phyloP scores from a whole-genome alignment of 2,888 invertebrate species.

The Buathra laborator region DNA sequence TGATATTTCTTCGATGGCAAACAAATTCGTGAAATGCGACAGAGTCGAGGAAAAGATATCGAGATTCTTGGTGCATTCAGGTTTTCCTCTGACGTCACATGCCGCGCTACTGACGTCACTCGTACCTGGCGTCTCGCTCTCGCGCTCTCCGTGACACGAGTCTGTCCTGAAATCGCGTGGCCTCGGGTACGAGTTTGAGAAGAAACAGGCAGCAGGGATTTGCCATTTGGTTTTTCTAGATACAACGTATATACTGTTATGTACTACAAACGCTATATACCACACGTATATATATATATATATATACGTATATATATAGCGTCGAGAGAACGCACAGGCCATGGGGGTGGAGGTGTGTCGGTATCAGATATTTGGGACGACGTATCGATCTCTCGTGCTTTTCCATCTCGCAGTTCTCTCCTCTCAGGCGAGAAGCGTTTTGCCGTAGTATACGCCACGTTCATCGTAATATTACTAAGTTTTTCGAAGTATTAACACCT shows the following conservation, averaged over 20 bases:
- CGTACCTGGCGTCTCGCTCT: constrained; percentile 74
- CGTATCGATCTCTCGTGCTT: constrained; percentile 64
- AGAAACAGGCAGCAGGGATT: constrained; percentile 49
- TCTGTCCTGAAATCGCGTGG: constrained; percentile 55
- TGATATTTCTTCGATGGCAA: not conserved
- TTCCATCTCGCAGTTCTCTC: constrained; percentile 35
- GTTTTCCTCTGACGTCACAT: constrained; percentile 80
- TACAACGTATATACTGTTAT: not conserved
- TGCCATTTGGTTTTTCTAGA: constrained; percentile 55
- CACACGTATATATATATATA: not conserved
- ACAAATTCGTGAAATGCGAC: not conserved
- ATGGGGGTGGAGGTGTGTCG: constrained; percentile 50
- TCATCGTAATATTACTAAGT: not conserved
- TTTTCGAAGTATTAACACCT: not conserved
- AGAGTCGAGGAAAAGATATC: constrained; percentile 21
- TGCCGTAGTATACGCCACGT: not conserved
- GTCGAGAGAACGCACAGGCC: constrained; percentile 43
- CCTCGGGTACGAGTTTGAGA: constrained; percentile 36
- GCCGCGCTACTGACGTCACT: constrained; percentile 81
- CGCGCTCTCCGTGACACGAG: constrained; percentile 2
- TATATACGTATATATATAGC: not conserved
- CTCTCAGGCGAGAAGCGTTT: not conserved
- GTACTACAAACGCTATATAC: not conserved
- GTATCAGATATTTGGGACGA: constrained; percentile 66
- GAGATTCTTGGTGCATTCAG: constrained; percentile 68